Evolutionary conservation across 2,113 vertebrate species (phyloP), one percentile per base, ranked within the genome.

Genomic region (Parus major): DNA sequence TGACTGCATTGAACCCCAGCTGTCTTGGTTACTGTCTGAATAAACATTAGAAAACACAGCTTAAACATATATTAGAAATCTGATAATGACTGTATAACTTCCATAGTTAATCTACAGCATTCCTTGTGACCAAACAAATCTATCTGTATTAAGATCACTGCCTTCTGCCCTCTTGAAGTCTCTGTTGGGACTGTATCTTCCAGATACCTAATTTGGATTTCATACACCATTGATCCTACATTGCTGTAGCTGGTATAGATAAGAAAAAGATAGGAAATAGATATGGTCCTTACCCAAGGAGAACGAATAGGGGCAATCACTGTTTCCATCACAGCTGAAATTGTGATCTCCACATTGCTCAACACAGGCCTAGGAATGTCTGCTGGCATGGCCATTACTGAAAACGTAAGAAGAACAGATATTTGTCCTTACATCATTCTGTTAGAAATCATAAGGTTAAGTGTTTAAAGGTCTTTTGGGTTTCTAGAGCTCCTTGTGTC

Each of bases 241-340:
- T 5, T 60, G 57, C 19, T 52, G 24, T 10, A 36, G 12, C 29
- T 20, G 18, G 7, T 41, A 18, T 2, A 68, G 44, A 18, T 21
- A 53, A 6, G 33, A 19, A 78, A n/a, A 20, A 61, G 13, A 15
- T 17, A n/a, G 4, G 39, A 27, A 84, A 16, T 14, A 68, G 27
- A 17, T 15, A 42, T 1, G 2, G 7, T 10, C 17, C 21, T 60
- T 56, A 17, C 5, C 22, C 35, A 60, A 8, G 4, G 14, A 25
- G 5, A 57, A 5, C 0, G 1, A 39, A 5, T 22, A 42, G 27
- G 7, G 35, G 4, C 15, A 77, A 29, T 49, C 55, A 4, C 7
- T 27, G 4, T 22, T 70, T 81, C 27, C 9, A 20, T 29, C 16
- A 9, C 6, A 53, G 12, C 19, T 33, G 42, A 17, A 84, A 46